Evolutionary conservation across 2,888 invertebrate genomes (phyloP), one percentile per base, ranked within the genome.

Genomic region (Synanthedon andrenaeformis): DNA sequence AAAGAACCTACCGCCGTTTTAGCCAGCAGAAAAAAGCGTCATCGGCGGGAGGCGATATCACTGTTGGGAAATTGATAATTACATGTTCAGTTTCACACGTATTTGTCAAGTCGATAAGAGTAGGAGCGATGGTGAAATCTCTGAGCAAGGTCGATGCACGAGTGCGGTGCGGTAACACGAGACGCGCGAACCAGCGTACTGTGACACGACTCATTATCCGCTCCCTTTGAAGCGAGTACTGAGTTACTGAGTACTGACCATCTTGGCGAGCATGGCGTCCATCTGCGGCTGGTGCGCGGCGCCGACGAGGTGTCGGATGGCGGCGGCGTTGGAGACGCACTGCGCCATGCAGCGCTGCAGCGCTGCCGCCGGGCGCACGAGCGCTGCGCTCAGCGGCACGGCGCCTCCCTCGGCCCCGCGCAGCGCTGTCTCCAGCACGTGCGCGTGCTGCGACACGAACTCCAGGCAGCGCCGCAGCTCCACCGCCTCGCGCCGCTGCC

Each of bases 271-370:
- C 79, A 88, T 69, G 58, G 76, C 67, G 67, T 88, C 88, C 88
- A 88, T 88, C 69, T 84, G 82, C 52, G 86, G 84, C 60, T 75
- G 83, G 62, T 87, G 85, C 50, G 80, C 68, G 61, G 79, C 79
- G 53, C 82, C 70, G 58, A 88, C 76, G 66, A 83, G 74, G 42
- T 75, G 74, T 2, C 87, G 79, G 65, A 88, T 88, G 60, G 78
- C 72, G 54, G 76, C 64, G 8, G 88, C 87, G 76, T 88, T 86
- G 66, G 76, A 76, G 28, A 88, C 83, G 72, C 87, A 86, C 70
- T 86, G 84, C 64, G 82, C 77, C 80, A 88, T 88, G 76, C 83
- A 80, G 70, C 82, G 80, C 72, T 84, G 86, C 72, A 88, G 77
- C 64, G 84, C 74, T 1, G 79, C 77, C 48, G 85, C 88, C 72